phyloP scores from a whole-genome alignment of 2,888 invertebrate species.

The Steinernema hermaphroditum region DNA sequence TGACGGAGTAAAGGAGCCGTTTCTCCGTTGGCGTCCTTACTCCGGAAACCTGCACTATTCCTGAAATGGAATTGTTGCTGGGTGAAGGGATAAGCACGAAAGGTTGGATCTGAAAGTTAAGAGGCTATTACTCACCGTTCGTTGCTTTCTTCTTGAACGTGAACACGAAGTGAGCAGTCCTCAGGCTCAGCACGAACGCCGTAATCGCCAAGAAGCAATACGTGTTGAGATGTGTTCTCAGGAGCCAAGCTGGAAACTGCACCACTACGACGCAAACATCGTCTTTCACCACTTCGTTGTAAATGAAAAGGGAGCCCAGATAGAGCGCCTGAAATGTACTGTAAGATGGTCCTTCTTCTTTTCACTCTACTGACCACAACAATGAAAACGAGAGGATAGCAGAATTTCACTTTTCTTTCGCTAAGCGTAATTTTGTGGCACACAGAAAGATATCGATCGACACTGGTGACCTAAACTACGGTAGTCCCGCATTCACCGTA shows the following conservation, averaged over 20 bases:
- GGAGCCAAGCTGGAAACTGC: background rate
- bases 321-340: background rate
- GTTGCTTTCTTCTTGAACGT: slow-evolving; percentile 17
- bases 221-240: background rate
- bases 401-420: slow-evolving; percentile 1
- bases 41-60: background rate
- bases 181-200: background rate
- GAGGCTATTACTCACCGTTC: background rate
- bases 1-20: background rate
- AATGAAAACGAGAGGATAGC: slow-evolving; percentile 4
- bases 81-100: too few relatives aligned
- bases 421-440: background rate
- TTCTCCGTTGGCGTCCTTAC: background rate
- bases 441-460: slow-evolving; percentile 5
- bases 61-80: slow-evolving; percentile 9
- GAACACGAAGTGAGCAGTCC: background rate
- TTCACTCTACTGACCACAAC: slow-evolving; percentile 17
- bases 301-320: slow-evolving; percentile 3
- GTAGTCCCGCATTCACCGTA: too few relatives aligned
- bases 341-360: too few relatives aligned
- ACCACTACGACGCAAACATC: slow-evolving; percentile 1
- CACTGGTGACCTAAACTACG: slow-evolving; percentile 1
- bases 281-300: background rate
- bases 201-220: slow-evolving; percentile 15
- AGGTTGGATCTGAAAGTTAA: too few relatives aligned